Conservation (phyloP, 2,113 vertebrate genomes). For the Cryptomyrus ogoouensis region DNA sequence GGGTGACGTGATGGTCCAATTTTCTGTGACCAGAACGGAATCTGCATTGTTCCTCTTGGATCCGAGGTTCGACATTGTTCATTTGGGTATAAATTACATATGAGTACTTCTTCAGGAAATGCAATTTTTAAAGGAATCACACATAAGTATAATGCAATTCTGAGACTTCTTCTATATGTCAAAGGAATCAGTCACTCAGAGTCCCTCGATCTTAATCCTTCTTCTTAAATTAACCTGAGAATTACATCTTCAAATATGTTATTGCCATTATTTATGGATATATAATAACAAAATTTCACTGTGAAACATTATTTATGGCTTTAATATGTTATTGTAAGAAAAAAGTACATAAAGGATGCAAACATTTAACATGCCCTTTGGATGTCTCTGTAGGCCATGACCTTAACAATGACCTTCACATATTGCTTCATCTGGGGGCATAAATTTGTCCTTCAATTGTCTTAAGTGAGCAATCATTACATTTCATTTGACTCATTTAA, state of each 20-base stretch:
- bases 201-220: background rate
- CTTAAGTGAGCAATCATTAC: background rate
- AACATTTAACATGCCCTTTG: background rate
- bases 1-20: too few relatives aligned
- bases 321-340: background rate
- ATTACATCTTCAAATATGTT: background rate
- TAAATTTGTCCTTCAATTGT: background rate
- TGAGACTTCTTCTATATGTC: background rate
- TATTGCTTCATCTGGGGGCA: background rate
- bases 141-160: background rate
- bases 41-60: too few relatives aligned
- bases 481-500: conserved; percentile 1
- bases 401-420: background rate
- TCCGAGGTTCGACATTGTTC: background rate
- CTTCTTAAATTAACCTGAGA: background rate
- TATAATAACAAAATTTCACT: background rate
- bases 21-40: too few relatives aligned
- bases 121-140: background rate
- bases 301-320: background rate
- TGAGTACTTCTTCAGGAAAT: background rate
- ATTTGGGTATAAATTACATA: background rate
- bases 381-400: background rate
- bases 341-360: background rate
- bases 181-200: background rate
- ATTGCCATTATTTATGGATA: background rate